Evolutionary conservation across 2,797 vertebrate genomes (phyloP), one percentile per base, ranked within the genome.

Genomic region (Sebastolobus alascanus): DNA sequence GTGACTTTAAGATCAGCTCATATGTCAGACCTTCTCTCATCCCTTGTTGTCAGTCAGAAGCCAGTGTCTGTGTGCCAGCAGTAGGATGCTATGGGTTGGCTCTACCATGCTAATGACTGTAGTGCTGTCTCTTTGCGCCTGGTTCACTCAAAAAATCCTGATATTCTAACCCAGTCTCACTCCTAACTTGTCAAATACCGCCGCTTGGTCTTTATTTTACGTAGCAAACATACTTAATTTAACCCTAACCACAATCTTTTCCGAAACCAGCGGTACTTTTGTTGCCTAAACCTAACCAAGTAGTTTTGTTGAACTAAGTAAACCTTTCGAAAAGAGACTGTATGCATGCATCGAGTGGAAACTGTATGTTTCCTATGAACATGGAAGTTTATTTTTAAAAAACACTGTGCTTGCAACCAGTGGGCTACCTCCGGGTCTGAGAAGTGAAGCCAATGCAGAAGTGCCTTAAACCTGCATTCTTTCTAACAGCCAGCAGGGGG

Each of bases 1-100:
- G 31, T 35, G 29, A 46, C 16, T 46, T 18, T 46, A 46, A 8
- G 43, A 46, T 46, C 18, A 46, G 7, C 16, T 18, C 43, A 46
- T 46, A 46, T 46, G 43, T 46, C 43, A 46, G 46, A 65, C 43
- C 25, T 64, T 31, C n/a, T 60, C 6, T 60, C 6, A n/a, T 29
- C 31, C 2, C 29, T 2, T 12, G 35, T 22, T 33, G 4, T 25
- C 16, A 59, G 55, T 14, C 31, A 74, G 31, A 46, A 29, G 50
- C 43, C 11, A 25, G 37, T 55, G 54, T 68, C n/a, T 31, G 16
- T 69, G 56, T 54, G 50, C 29, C 38, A 73, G 78, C 52, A 69
- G 40, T 38, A 60, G 46, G 82, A 46, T n/a, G 4, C 66, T 25
- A 25, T 25, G 25, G 25, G 25, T 25, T 25, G 25, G 25, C 25